These are phyloP conservation scores for Drosophila pseudoobscura DNA, from an alignment of 1,140 invertebrate species.

Conservation along the genomic window DNA sequence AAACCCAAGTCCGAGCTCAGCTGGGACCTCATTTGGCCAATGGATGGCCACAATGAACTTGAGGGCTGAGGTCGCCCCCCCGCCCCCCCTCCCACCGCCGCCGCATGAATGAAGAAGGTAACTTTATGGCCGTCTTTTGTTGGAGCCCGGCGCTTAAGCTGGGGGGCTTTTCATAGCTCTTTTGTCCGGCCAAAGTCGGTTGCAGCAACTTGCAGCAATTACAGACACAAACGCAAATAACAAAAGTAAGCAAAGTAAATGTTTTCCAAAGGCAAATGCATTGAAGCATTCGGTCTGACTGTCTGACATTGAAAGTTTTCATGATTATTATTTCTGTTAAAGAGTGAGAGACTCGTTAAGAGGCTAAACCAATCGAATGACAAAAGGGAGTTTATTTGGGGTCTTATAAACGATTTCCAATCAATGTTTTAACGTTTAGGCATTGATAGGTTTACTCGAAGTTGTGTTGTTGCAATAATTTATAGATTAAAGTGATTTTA, in stretches of 20 bases:
- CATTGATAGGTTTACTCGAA: too few relatives aligned
- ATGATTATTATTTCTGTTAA: background rate
- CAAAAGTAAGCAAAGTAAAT: constrained; percentile 25
- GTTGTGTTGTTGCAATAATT: too few relatives aligned
- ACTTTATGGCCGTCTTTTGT: constrained; percentile 37
- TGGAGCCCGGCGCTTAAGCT: constrained; percentile 11
- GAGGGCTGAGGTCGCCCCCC: constrained; percentile 28
- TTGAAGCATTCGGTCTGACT: constrained; percentile 1
- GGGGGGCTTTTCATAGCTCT: constrained; percentile 24
- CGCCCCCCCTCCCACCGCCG: too few relatives aligned
- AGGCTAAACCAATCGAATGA: too few relatives aligned
- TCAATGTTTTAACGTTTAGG: too few relatives aligned
- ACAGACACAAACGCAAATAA: constrained; percentile 34
- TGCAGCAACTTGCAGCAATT: constrained; percentile 31
- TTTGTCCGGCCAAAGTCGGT: constrained; percentile 45
- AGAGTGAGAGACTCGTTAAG: background rate
- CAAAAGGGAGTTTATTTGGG: too few relatives aligned
- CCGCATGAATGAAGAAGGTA: constrained; percentile 21
- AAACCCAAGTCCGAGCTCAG: constrained; percentile 25
- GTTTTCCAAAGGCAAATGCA: constrained; percentile 27
- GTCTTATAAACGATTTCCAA: too few relatives aligned
- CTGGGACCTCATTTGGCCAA: constrained; percentile 25
- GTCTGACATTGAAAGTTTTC: constrained; percentile 39
- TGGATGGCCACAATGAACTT: constrained; percentile 53
- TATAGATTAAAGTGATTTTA: too few relatives aligned